A percentile compares a stretch with the other conserved stretches of the same genome.
These are phyloP conservation scores for Calypte anna DNA, from an alignment of 2,113 vertebrate species.

Conservation along the genomic window DNA sequence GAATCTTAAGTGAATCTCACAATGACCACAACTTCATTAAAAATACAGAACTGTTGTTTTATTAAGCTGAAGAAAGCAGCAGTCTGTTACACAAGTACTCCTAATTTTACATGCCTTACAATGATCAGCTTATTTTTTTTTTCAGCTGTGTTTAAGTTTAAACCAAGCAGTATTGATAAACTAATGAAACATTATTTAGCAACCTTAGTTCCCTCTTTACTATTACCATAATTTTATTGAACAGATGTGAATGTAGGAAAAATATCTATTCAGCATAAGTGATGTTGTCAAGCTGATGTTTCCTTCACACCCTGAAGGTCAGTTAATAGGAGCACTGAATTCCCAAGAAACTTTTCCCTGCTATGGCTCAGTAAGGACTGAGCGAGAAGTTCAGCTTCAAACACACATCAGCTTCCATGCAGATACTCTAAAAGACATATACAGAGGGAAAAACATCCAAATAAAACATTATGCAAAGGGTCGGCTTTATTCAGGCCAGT, in stretches of 20 bases:
- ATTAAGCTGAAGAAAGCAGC: neutral
- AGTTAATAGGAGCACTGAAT: neutral
- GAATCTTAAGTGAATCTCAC: neutral
- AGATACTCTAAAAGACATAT: neutral
- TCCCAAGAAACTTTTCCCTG: neutral
- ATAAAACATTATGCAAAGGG: neutral
- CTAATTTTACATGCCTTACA: conserved; percentile 22
- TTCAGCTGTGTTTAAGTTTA: conserved; percentile 43
- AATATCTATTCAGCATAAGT: neutral
- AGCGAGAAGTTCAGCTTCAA: neutral
- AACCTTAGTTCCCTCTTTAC: conserved; percentile 15
- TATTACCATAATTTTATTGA: conserved; percentile 39
- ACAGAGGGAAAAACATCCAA: neutral
- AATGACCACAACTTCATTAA: neutral
- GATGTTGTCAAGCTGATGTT: neutral
- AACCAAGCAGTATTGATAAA: conserved; percentile 53
- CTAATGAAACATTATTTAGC: conserved; percentile 48
- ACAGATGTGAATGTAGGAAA: neutral
- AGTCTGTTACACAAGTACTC: neutral
- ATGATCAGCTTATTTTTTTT: neutral
- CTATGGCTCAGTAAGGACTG: neutral
- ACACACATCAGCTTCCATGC: neutral
- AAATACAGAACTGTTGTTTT: neutral
- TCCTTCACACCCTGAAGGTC: neutral
- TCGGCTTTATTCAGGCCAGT: neutral